Conservation (phyloP, 2,888 invertebrate species). For the Calliopum simillimum region DNA sequence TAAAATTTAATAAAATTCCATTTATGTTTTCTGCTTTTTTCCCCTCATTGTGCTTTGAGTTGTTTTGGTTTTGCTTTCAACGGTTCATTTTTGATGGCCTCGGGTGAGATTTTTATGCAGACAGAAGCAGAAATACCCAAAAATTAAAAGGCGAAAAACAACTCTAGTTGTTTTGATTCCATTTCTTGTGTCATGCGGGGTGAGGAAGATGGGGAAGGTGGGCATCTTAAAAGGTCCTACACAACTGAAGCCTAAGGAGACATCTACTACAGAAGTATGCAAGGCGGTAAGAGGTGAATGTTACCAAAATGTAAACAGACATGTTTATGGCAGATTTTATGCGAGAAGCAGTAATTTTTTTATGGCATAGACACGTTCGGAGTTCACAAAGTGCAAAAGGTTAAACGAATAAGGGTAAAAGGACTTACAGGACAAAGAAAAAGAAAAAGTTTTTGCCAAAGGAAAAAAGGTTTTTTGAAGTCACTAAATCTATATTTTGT, state of each 20-base stretch:
- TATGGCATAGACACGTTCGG: not conserved
- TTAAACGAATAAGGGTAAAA: not conserved
- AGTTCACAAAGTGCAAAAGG: not conserved
- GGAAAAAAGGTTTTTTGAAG: no score
- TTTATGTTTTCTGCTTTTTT: slow-evolving; percentile 9
- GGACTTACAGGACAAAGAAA: no score
- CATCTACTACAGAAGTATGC: no score
- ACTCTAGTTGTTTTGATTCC: slow-evolving; percentile 6
- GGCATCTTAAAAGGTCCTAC: no score
- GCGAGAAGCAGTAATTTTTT: not conserved
- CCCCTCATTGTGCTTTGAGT: not conserved
- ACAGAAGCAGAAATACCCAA: not conserved
- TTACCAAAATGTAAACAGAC: slow-evolving; percentile 2
- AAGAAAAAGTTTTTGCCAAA: no score
- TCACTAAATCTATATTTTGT: no score
- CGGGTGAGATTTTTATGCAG: not conserved
- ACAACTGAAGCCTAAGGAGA: no score
- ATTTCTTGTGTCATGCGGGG: not conserved
- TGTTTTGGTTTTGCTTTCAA: not conserved
- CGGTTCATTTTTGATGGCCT: not conserved
- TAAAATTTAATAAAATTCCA: not conserved
- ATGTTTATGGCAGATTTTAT: slow-evolving; percentile 11
- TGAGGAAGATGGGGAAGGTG: not conserved
- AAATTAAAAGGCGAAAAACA: slow-evolving; percentile 13
- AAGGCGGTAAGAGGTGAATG: not conserved